Percentiles rank a stretch among this genome's conserved stretches.
phyloP scores from a whole-genome alignment of 2,797 vertebrate genomes.

The Atherinosoma microstoma region DNA sequence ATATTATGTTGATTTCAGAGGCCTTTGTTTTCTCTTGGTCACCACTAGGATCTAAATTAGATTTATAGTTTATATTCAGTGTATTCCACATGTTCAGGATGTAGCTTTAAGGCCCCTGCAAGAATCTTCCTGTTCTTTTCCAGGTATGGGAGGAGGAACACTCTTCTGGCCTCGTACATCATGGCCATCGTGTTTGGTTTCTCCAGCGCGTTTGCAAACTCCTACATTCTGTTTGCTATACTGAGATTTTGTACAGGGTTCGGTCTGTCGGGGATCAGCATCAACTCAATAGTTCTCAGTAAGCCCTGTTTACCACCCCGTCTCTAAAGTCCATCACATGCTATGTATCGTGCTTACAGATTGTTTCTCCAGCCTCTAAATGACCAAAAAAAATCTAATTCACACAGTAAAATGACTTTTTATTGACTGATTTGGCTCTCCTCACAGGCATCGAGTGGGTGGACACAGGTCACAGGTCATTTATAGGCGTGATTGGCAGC shows the following conservation, averaged over 20 bases:
- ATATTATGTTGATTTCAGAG: neutral
- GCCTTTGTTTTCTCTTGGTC: neutral
- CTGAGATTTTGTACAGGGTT: slow-evolving; percentile 80
- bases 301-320: slow-evolving; percentile 34
- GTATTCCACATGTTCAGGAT: no score
- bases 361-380: neutral
- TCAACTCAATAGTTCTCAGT: slow-evolving; percentile 74
- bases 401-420: neutral
- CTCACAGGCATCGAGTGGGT: slow-evolving; percentile 81
- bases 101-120: no score
- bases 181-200: slow-evolving; percentile 59
- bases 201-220: slow-evolving; percentile 70
- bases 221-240: slow-evolving; percentile 69
- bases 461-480: slow-evolving; percentile 69
- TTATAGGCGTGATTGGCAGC: slow-evolving; percentile 69
- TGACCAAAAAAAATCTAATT: neutral
- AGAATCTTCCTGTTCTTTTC: neutral
- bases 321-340: no score
- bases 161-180: slow-evolving; percentile 75
- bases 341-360: neutral
- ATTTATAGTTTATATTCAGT: no score
- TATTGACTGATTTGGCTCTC: neutral
- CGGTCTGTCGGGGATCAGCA: slow-evolving; percentile 71
- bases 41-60: neutral
- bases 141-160: slow-evolving; percentile 78